Evolutionary conservation across 1,140 invertebrate species (phyloP).

Genomic region (Brachionus koreanus): DNA sequence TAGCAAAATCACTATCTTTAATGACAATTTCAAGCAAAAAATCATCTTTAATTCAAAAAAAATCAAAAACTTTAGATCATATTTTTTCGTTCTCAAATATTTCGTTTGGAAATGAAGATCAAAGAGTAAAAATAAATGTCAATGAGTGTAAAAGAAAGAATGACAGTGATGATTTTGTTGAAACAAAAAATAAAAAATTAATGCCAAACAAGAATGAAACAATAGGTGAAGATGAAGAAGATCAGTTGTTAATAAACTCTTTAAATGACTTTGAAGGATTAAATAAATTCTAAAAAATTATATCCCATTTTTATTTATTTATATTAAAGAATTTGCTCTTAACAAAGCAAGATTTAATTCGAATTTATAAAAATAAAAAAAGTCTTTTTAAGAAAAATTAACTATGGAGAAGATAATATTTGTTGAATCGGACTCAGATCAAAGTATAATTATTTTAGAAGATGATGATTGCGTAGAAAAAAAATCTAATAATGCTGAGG

Average conservation of each 20-base stretch:
- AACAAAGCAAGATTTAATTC: too few species aligned
- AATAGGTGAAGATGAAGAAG: background rate
- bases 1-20: too few species aligned
- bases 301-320: background rate
- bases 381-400: too few species aligned
- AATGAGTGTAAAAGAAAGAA: background rate
- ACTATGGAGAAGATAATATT: background rate
- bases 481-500: background rate
- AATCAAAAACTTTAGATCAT: too few species aligned
- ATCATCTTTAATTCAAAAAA: too few species aligned
- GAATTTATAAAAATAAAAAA: too few species aligned
- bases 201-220: background rate
- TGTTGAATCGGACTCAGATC: background rate
- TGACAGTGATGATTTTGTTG: background rate
- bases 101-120: too few species aligned
- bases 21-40: too few species aligned
- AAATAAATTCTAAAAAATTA: background rate
- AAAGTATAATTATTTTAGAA: background rate
- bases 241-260: background rate
- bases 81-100: too few species aligned
- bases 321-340: too few species aligned
- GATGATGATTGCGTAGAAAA: background rate
- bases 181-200: background rate
- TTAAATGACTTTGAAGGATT: background rate
- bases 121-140: too few species aligned